Conservation (phyloP, 2,888 invertebrate species). For the Ectemnius cavifrons region DNA sequence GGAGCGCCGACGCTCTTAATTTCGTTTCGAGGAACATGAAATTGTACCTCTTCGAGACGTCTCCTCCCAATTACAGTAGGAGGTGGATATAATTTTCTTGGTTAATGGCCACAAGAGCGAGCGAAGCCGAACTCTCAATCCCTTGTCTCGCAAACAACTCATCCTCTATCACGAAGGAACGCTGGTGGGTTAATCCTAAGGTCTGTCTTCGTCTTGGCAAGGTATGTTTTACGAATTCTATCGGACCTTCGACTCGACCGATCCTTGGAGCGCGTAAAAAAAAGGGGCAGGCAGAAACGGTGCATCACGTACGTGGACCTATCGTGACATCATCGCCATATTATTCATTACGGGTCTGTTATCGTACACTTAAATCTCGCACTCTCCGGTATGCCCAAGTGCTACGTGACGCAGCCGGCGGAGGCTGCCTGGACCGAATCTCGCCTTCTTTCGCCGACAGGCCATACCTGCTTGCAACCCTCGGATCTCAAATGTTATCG, state of each 20-base stretch:
- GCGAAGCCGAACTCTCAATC: not conserved
- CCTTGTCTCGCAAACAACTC: too few species aligned
- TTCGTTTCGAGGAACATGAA: not conserved
- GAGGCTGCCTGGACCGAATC: constrained; percentile 32
- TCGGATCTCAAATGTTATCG: too few species aligned
- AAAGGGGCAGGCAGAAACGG: constrained; percentile 16
- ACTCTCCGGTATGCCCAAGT: constrained; percentile 50
- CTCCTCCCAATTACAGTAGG: not conserved
- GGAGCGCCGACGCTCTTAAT: constrained; percentile 1
- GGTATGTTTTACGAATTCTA: too few species aligned
- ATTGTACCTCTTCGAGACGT: constrained; percentile 15
- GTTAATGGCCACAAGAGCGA: not conserved
- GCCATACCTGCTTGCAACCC: not conserved
- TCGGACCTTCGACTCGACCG: too few species aligned
- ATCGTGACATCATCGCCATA: constrained; percentile 50
- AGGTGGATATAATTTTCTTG: not conserved
- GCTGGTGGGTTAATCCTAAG: too few species aligned
- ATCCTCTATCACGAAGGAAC: too few species aligned
- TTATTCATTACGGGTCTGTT: constrained; percentile 53
- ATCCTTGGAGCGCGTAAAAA: not conserved
- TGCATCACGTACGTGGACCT: constrained; percentile 44
- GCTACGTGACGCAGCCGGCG: constrained; percentile 50
- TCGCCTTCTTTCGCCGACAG: not conserved
- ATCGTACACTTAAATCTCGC: constrained; percentile 56
- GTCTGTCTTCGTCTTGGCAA: too few species aligned